Evolutionary conservation across 1,140 invertebrate genomes (phyloP).

Genomic region (Araneus ventricosus): DNA sequence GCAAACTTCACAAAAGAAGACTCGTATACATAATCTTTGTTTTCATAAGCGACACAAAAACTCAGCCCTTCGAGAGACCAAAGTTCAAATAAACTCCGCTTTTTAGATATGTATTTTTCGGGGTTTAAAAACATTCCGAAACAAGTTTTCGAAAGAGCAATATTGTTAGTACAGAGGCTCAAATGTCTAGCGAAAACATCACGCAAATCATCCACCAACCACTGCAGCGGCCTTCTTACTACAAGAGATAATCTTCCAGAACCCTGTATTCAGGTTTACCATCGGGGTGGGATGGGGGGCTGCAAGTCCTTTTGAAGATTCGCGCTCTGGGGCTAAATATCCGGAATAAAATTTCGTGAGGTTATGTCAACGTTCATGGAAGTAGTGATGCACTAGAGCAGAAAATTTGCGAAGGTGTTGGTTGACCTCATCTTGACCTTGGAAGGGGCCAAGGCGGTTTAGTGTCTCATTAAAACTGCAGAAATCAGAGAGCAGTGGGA

Average conservation of each 20-base stretch:
- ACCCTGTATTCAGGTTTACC: not conserved
- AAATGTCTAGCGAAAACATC: constrained; percentile 45
- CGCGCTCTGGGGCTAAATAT: constrained; percentile 21
- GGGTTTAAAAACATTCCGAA: constrained; percentile 16
- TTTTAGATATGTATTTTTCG: not conserved
- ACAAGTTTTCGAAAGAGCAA: constrained; percentile 24
- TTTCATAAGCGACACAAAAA: constrained; percentile 34
- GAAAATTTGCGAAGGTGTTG: constrained; percentile 71
- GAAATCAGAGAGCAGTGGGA: constrained; percentile 58
- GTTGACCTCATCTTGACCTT: constrained; percentile 61
- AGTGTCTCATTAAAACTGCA: constrained; percentile 61
- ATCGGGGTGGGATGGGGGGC: not conserved
- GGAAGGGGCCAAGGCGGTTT: constrained; percentile 39
- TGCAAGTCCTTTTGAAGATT: constrained; percentile 29
- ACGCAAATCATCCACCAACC: not conserved
- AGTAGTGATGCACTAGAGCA: constrained; percentile 30
- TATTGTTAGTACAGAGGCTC: constrained; percentile 40
- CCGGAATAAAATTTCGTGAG: constrained; percentile 40
- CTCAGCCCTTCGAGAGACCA: not conserved
- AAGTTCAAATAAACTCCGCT: constrained; percentile 8
- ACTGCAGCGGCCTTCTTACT: not conserved
- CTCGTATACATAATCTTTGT: constrained; percentile 19
- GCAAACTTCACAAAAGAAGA: not conserved
- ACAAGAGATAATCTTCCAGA: constrained; percentile 32
- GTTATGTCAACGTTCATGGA: constrained; percentile 57